Base-by-base conservation (phyloP, 2,797 vertebrate species). In the Peromyscus melanophrys region DNA sequence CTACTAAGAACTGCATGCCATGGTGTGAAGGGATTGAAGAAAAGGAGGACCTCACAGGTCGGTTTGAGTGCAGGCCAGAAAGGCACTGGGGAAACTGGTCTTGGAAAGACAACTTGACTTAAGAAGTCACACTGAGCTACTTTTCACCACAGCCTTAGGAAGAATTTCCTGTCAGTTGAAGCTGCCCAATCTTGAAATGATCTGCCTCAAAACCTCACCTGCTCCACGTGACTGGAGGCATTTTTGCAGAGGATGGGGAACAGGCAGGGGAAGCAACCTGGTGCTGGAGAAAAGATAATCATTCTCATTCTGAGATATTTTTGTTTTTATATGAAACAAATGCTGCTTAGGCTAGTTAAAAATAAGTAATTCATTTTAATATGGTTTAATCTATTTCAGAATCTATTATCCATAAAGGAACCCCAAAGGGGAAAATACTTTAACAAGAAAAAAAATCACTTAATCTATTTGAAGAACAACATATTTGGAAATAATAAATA, bases 361-460 rank as follows among this genome's bases (percentile, higher is more conserved):
- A 65, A 8, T 6, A 2, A 92, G n/a, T 61, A n/a, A 69, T 65
- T 86, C 69, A 57, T 97, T 93, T 96, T 80, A 84, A 90, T 83
- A 92, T 88, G 89, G 83, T 80, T 83, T 82, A 71, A 40, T 92
- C 1, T 92, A 55, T 40, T 57, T 90, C 85, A 78, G 43, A 96
- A 63, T 95, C 27, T 87, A 43, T 91, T 93, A 73, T 61, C 84
- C 87, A 93, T 81, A 93, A 96, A 96, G 89, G 23, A 67, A 90
- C 34, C 8, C 63, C 69, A 78, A 82, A 77, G 40, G 10, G n/a
- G 7, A n/a, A 69, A 78, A 88, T 55, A 69, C 9, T n/a, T 86
- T 69, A 86, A 73, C 8, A 16, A 59, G 43, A 71, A 89, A 77
- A 82, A 83, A 52, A 65, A n/a, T 52, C 90, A 93, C 87, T 85